Base-by-base conservation (phyloP, 2,797 vertebrate species). In the Gastrophryne carolinensis region DNA sequence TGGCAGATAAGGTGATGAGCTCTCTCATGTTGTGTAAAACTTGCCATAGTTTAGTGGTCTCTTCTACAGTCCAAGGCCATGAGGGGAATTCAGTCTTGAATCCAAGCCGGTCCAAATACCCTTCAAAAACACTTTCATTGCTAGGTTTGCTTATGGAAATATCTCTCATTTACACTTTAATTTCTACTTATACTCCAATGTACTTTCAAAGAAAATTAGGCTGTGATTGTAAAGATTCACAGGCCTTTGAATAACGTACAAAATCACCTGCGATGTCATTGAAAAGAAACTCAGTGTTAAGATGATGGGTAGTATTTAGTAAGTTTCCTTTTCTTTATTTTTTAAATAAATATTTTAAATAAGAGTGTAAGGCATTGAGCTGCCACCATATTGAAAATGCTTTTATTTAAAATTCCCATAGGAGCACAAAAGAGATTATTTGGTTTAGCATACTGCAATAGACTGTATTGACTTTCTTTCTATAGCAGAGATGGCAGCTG, bases 321-420 rank as follows among this genome's bases (percentile, higher is more conserved):
- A 12, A 62, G 35, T 13, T 12, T n/a, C n/a, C n/a, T n/a, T 50
- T 50, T 50, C 4, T 56, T 30, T 56, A 8, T 21, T 21, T 21
- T 21, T 65, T 65, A 11, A 50, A 29, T 32, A 65, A 23, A 44
- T 10, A 21, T 1, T 29, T 49, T 64, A 3, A 47, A 27, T 12
- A 65, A 65, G 34, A 65, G 41, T 30, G 41, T 11, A 49, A 47
- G 27, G 23, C 27, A 65, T 50, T 65, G 19, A 65, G 29, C 30
- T 50, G 27, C 13, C 47, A 65, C 47, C 26, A 50, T 19, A 50
- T 21, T 19, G 3, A 11, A 49, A 65, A 32, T 50, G 32, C 8
- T 65, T 47, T 1, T 50, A 65, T 32, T 65, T 50, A 49, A 29
- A 49, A 65, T 2, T 11, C 17, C 11, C 9, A 34, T 24, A 6